phyloP scores from a whole-genome alignment of 2,797 vertebrate species.

The Etheostoma nigrum region DNA sequence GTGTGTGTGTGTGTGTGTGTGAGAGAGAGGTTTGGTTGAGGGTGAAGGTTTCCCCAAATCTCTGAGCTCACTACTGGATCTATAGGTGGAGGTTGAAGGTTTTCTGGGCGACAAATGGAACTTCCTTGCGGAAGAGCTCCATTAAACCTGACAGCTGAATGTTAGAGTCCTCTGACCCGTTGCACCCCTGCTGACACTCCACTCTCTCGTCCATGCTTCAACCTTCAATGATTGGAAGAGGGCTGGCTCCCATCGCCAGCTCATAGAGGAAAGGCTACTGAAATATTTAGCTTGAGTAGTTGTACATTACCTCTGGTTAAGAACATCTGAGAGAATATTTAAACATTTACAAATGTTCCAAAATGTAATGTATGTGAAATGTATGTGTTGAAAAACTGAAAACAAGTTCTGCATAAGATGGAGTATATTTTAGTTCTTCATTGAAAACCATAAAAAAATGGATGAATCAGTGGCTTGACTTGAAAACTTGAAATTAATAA shows the following conservation, averaged over 20 bases:
- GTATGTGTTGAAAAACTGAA: conserved; percentile 25
- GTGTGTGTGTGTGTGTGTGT: too few species aligned
- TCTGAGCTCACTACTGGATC: conserved; percentile 25
- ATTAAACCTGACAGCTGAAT: conserved; percentile 70
- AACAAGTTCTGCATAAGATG: neutral
- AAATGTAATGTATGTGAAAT: too few species aligned
- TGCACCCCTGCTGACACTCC: conserved; percentile 59
- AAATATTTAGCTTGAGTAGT: conserved; percentile 67
- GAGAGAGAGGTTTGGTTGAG: conserved; percentile 4
- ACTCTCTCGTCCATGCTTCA: conserved; percentile 66
- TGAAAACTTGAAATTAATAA: neutral
- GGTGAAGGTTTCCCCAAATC: conserved; percentile 39
- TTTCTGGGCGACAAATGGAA: conserved; percentile 22
- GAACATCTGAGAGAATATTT: conserved; percentile 42
- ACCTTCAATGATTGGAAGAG: conserved; percentile 70
- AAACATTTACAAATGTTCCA: conserved; percentile 56
- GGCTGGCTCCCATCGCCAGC: conserved; percentile 33
- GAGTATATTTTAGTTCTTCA: neutral
- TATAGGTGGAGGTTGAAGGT: conserved; percentile 22
- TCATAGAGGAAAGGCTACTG: conserved; percentile 37
- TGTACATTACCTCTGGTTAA: conserved; percentile 53
- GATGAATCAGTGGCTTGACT: neutral
- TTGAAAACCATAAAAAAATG: neutral
- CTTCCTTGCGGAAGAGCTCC: conserved; percentile 50
- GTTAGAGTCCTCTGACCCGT: conserved; percentile 58